Evolutionary conservation across 2,888 invertebrate genomes (phyloP).

Genomic region (Oligia strigilis): DNA sequence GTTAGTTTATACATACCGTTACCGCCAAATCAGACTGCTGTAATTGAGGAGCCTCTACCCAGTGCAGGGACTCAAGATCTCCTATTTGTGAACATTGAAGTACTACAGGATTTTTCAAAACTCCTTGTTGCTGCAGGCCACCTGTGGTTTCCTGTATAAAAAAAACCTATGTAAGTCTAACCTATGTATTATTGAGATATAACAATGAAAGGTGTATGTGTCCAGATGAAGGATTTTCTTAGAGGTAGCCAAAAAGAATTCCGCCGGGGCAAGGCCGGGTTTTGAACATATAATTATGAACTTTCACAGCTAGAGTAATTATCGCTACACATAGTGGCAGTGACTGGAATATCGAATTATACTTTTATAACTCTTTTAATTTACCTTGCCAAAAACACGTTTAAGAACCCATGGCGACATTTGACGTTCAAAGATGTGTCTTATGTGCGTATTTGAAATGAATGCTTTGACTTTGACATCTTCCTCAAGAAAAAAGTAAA

Average conservation of each 20-base stretch:
- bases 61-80: slow-evolving; percentile 11
- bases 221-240: background rate
- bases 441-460: no score
- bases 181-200: background rate
- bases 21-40: slow-evolving; percentile 10
- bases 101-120: background rate
- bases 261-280: background rate
- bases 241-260: background rate
- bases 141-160: background rate
- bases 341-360: background rate
- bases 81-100: slow-evolving; percentile 28
- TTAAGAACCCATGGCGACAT: background rate
- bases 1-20: slow-evolving; percentile 15
- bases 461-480: no score
- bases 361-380: no score
- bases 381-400: background rate
- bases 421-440: no score
- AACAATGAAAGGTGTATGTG: background rate
- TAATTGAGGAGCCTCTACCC: slow-evolving; percentile 10
- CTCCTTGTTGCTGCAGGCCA: background rate
- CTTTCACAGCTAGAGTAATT: background rate
- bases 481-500: background rate
- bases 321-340: background rate
- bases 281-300: background rate
- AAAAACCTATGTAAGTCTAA: background rate